Evolutionary conservation across 1,140 invertebrate genomes (phyloP).

Genomic region (honey bee (Apis mellifera)): Amel_HAv3.1 CM009935.2:4338001-4338500

Average conservation of each 20-base stretch:
- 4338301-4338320: neutral
- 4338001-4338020: no score
- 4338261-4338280: neutral
- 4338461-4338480: neutral
- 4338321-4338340: neutral
- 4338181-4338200: no score
- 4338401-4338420: neutral
- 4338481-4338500: neutral
- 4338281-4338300: neutral
- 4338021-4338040: no score
- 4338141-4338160: no score
- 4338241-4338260: neutral
- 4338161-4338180: no score
- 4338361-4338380: neutral
- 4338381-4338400: neutral
- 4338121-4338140: no score
- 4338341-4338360: neutral
- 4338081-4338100: no score
- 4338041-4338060: no score
- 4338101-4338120: no score
- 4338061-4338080: no score
- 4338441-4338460: neutral
- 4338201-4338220: no score
- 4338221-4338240: no score
- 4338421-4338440: neutral